Evolutionary conservation across 2,888 invertebrate genomes (phyloP).

Genomic region (Nomada goodeniana): DNA sequence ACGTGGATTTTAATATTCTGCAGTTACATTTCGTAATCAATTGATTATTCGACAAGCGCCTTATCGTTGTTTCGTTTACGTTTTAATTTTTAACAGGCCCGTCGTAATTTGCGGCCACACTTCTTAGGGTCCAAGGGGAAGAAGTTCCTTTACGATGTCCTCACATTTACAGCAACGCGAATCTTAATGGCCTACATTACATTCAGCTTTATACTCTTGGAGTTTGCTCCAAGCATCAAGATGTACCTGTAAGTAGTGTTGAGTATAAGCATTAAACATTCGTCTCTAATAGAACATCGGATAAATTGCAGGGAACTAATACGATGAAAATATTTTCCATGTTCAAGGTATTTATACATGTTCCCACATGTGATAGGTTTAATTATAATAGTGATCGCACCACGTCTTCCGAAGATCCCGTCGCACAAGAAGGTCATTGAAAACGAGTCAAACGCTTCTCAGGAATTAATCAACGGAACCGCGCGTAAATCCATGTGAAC

Average conservation of each 20-base stretch:
- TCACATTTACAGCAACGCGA: slow-evolving; percentile 93
- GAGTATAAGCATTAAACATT: neutral
- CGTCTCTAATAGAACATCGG: too few relatives aligned
- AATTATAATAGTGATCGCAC: slow-evolving; percentile 75
- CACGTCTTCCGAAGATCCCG: slow-evolving; percentile 73
- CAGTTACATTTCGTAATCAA: too few relatives aligned
- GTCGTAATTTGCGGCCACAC: slow-evolving; percentile 91
- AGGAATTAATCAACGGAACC: slow-evolving; percentile 63
- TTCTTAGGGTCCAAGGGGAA: slow-evolving; percentile 89
- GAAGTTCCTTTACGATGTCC: slow-evolving; percentile 92
- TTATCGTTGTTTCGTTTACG: neutral
- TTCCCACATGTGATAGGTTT: slow-evolving; percentile 79
- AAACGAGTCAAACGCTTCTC: slow-evolving; percentile 29
- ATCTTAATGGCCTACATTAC: slow-evolving; percentile 95
- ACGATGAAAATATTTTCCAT: neutral
- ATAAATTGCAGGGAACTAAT: neutral
- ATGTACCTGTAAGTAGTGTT: slow-evolving; percentile 90
- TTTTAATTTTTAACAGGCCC: slow-evolving; percentile 86
- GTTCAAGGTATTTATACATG: slow-evolving; percentile 80
- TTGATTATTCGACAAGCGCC: too few relatives aligned
- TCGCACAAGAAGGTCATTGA: slow-evolving; percentile 35
- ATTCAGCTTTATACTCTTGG: slow-evolving; percentile 96
- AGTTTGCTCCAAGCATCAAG: slow-evolving; percentile 91
- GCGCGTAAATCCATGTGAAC: slow-evolving; percentile 62
- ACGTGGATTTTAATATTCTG: too few relatives aligned